phyloP scores from a whole-genome alignment of 1,140 invertebrate species.

The Nephila pilipes region DNA sequence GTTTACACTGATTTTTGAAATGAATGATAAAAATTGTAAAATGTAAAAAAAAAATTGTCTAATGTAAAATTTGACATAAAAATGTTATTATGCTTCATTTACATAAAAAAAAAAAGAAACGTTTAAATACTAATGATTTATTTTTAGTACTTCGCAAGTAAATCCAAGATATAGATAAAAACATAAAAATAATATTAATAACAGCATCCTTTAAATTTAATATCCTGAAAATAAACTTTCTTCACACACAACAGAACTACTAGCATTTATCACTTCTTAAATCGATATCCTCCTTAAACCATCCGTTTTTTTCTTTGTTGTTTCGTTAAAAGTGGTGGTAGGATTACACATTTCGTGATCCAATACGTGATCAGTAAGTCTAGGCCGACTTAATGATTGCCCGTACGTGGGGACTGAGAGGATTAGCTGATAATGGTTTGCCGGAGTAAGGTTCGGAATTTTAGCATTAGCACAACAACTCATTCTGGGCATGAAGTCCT shows the following conservation, averaged over 20 bases:
- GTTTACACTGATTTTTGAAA: no score
- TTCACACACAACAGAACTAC: background rate
- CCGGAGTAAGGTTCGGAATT: conserved; percentile 4
- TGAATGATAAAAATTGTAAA: no score
- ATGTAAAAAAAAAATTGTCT: no score
- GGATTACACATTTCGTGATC: conserved; percentile 38
- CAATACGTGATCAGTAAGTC: conserved; percentile 31
- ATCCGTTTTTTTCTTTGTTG: background rate
- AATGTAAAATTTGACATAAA: no score
- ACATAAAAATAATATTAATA: background rate
- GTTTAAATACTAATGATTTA: no score
- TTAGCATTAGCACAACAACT: conserved; percentile 13
- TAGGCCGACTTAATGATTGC: background rate
- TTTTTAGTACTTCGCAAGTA: no score
- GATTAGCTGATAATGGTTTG: conserved; percentile 44
- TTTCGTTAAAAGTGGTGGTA: conserved; percentile 28
- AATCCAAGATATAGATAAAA: no score
- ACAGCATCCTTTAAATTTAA: background rate
- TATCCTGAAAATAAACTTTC: background rate
- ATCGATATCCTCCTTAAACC: background rate
- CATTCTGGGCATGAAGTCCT: conserved; percentile 8
- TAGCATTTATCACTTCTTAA: background rate
- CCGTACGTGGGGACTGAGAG: background rate
- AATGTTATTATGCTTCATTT: no score
- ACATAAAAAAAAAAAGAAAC: no score